Percentiles rank a stretch among this genome's conserved stretches.
phyloP scores from a whole-genome alignment of 1,140 invertebrate species.

The Nasonia giraulti region DNA sequence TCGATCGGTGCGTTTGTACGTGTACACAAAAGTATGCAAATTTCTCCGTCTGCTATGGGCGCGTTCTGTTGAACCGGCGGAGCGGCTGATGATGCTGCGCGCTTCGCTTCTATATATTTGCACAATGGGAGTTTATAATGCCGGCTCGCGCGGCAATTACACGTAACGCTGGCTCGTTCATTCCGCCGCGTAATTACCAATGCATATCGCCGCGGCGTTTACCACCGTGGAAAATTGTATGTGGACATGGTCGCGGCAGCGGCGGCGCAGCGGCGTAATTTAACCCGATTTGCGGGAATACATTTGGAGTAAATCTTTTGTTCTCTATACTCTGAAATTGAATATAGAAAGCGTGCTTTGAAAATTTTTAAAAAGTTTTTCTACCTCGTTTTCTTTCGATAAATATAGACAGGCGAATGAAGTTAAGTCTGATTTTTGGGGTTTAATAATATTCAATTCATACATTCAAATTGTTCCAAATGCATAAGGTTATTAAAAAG shows the following conservation, averaged over 20 bases:
- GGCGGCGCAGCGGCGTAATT: conserved; percentile 1
- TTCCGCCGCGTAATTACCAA: conserved; percentile 47
- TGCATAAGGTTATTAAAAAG: background rate
- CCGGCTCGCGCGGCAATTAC: conserved; percentile 37
- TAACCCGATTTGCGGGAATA: background rate
- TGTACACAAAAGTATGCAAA: background rate
- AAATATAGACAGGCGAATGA: too few relatives aligned
- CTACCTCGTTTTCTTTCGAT: too few relatives aligned
- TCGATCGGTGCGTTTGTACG: background rate
- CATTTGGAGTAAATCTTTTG: background rate
- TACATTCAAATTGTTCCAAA: too few relatives aligned
- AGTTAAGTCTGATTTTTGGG: too few relatives aligned
- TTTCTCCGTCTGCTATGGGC: background rate
- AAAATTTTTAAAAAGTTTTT: too few relatives aligned
- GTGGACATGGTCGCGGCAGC: background rate
- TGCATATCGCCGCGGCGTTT: conserved; percentile 31
- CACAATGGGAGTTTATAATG: conserved; percentile 37
- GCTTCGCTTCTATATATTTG: conserved; percentile 29
- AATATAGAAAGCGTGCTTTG: too few relatives aligned
- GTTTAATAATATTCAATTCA: too few relatives aligned
- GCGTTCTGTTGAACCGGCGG: background rate
- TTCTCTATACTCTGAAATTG: too few relatives aligned
- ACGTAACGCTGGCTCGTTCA: conserved; percentile 42
- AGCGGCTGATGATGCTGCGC: background rate
- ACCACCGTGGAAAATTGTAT: conserved; percentile 14